Evolutionary conservation across 2,113 vertebrate genomes (phyloP).

Genomic region (Gasterosteus nipponicus): DNA sequence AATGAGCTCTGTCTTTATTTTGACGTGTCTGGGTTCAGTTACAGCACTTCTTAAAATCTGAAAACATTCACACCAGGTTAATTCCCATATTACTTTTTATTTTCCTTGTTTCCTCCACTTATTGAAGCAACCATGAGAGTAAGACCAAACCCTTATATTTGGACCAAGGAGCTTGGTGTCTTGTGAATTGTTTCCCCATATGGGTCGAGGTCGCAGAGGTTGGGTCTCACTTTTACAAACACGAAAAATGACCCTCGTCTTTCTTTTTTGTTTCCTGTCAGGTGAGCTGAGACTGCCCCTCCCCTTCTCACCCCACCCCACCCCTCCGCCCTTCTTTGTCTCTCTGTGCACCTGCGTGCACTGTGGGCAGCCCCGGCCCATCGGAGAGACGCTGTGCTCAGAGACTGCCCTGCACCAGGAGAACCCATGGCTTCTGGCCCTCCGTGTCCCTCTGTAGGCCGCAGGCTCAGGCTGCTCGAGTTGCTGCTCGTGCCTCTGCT

Average conservation of each 20-base stretch:
- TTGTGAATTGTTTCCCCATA: conserved; percentile 1
- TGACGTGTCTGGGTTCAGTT: not conserved
- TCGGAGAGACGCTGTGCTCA: conserved; percentile 63
- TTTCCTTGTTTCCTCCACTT: not conserved
- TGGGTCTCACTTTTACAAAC: conserved; percentile 12
- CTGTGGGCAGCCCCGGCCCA: conserved; percentile 52
- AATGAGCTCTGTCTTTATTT: conserved; percentile 10
- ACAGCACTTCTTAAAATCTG: not conserved
- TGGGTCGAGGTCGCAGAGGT: conserved; percentile 8
- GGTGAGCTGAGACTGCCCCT: conserved; percentile 66
- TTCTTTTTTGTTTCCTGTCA: conserved; percentile 26
- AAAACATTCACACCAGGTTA: not conserved
- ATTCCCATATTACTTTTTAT: not conserved
- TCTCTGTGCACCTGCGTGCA: conserved; percentile 68
- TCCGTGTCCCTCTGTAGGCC: conserved; percentile 67
- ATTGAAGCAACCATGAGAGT: not conserved
- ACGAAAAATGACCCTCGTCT: not conserved
- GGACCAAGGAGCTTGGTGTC: not conserved
- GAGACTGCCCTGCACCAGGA: conserved; percentile 66
- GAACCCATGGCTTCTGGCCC: conserved; percentile 71
- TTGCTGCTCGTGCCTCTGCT: conserved; percentile 83
- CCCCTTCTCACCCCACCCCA: no score
- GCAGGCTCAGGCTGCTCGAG: conserved; percentile 66
- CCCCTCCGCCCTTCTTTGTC: conserved; percentile 23
- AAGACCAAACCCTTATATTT: conserved; percentile 7